Conservation (phyloP, 1,140 invertebrate genomes). For the Macrotrachela quadricornifera region DNA sequence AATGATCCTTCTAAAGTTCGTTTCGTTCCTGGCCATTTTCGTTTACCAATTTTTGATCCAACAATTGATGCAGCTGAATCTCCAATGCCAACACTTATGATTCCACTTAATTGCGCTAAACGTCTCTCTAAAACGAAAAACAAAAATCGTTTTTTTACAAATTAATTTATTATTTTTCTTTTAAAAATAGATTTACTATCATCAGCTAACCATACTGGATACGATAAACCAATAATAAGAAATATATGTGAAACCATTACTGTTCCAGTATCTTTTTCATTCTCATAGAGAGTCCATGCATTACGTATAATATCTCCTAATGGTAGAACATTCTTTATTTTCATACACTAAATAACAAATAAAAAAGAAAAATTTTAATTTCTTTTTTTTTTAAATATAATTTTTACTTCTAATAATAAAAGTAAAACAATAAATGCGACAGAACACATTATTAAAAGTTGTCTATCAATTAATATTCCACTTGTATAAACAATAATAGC, state of each 20-base stretch:
- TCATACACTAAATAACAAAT: constrained; percentile 37
- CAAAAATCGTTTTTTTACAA: constrained; percentile 34
- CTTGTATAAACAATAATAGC: not conserved
- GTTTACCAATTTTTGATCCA: constrained; percentile 47
- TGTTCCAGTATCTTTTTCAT: constrained; percentile 56
- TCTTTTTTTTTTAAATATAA: not conserved
- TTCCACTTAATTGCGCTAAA: constrained; percentile 44
- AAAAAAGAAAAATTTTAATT: not conserved
- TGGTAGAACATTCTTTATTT: constrained; percentile 47
- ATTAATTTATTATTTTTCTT: constrained; percentile 26
- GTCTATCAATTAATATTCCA: not conserved
- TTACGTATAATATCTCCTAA: constrained; percentile 42
- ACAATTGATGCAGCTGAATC: constrained; percentile 60
- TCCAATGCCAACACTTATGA: constrained; percentile 59
- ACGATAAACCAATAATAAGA: constrained; percentile 46
- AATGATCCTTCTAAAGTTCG: too few species aligned
- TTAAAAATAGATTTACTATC: constrained; percentile 13
- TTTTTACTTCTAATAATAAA: not conserved
- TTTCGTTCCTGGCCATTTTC: constrained; percentile 36
- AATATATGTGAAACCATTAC: constrained; percentile 65
- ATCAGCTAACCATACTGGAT: constrained; percentile 32
- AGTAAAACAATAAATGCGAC: constrained; percentile 1
- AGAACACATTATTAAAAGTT: not conserved
- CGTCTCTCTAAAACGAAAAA: constrained; percentile 26
- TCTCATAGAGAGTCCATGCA: constrained; percentile 48